These are phyloP conservation scores for Maniola hyperantus DNA, from an alignment of 2,888 invertebrate genomes.

Conservation along the genomic window DNA sequence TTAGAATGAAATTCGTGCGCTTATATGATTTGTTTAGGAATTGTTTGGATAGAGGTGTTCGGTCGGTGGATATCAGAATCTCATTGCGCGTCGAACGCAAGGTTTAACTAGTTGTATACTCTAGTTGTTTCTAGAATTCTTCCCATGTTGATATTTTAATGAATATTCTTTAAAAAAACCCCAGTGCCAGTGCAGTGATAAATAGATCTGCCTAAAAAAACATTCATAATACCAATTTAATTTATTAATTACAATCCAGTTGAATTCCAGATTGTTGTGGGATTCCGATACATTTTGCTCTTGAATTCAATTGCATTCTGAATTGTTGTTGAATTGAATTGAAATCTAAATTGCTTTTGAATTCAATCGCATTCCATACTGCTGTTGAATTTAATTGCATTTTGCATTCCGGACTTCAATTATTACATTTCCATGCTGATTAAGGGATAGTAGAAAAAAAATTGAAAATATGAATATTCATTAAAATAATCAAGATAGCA, in stretches of 20 bases:
- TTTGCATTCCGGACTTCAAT: too few relatives aligned
- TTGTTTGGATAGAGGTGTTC: background rate
- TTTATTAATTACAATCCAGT: too few relatives aligned
- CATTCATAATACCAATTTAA: too few relatives aligned
- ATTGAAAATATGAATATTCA: background rate
- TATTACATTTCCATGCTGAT: too few relatives aligned
- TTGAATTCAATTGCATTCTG: background rate
- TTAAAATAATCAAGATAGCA: background rate
- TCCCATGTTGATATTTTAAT: background rate
- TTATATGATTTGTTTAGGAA: background rate
- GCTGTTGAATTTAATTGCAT: background rate
- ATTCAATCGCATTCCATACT: background rate
- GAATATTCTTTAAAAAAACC: background rate
- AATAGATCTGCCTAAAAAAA: too few relatives aligned
- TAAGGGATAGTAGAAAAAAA: background rate
- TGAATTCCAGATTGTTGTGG: too few relatives aligned
- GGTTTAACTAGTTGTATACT: conserved; percentile 11
- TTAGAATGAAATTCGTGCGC: background rate
- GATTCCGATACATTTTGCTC: background rate
- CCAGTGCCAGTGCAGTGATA: too few relatives aligned
- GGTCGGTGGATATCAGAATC: conserved; percentile 8
- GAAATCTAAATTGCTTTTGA: background rate
- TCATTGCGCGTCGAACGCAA: background rate
- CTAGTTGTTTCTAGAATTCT: conserved; percentile 1
- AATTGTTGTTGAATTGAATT: background rate